Conservation (phyloP, 1,140 invertebrate species). For the Trichomalopsis sarcophagae region DNA sequence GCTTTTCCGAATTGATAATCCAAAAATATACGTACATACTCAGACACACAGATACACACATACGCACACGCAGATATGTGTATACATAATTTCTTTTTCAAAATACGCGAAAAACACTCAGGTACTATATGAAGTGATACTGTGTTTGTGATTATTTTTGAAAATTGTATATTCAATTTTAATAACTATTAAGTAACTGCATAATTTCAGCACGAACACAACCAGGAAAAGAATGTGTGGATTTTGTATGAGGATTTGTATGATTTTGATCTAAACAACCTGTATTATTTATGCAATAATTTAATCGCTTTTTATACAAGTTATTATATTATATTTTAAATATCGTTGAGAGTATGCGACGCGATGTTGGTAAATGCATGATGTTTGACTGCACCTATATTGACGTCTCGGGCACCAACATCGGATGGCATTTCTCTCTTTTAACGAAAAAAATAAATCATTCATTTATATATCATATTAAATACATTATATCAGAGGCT, state of each 20-base stretch:
- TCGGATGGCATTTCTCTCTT: constrained; percentile 63
- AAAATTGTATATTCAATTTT: too few relatives aligned
- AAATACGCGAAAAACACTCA: too few relatives aligned
- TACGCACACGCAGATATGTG: too few relatives aligned
- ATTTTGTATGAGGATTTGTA: not conserved
- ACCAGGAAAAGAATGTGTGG: too few relatives aligned
- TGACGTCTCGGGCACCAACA: constrained; percentile 69
- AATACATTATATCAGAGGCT: constrained; percentile 55
- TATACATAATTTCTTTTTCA: too few relatives aligned
- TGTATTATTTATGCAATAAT: constrained; percentile 56
- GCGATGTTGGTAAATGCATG: constrained; percentile 60
- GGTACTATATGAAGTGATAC: too few relatives aligned
- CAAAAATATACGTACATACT: too few relatives aligned
- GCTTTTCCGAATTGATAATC: too few relatives aligned
- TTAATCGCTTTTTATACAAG: constrained; percentile 59
- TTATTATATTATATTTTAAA: constrained; percentile 56
- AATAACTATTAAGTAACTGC: too few relatives aligned
- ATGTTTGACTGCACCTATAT: constrained; percentile 70
- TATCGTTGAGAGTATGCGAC: constrained; percentile 60
- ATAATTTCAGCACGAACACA: too few relatives aligned
- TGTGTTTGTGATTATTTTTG: too few relatives aligned
- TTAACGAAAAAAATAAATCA: constrained; percentile 57
- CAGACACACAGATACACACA: too few relatives aligned
- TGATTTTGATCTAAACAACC: not conserved
- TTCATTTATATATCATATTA: constrained; percentile 50